Evolutionary conservation across 2,113 vertebrate species (phyloP).

Genomic region (Coptodon rendalli): DNA sequence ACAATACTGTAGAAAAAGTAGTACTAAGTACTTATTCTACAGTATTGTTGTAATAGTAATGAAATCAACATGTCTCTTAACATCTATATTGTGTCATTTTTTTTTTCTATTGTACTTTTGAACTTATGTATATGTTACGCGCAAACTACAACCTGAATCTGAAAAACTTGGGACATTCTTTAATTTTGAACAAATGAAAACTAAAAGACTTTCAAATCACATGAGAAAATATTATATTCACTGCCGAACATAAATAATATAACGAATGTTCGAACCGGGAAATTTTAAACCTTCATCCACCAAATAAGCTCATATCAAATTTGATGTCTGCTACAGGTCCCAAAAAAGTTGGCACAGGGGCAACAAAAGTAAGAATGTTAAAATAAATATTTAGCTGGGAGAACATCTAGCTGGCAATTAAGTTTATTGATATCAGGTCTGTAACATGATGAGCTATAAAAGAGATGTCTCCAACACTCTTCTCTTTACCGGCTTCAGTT

Average conservation of each 20-base stretch:
- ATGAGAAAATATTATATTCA: background rate
- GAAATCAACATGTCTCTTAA: background rate
- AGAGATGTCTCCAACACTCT: background rate
- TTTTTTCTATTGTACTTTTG: background rate
- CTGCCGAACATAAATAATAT: background rate
- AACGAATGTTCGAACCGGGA: background rate
- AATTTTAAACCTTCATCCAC: background rate
- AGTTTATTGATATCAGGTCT: background rate
- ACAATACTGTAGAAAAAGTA: background rate
- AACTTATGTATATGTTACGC: background rate
- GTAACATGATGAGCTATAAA: background rate
- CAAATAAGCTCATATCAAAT: background rate
- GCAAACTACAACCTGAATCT: background rate
- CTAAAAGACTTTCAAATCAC: background rate
- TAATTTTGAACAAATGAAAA: background rate
- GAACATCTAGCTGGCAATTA: background rate
- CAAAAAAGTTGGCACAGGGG: background rate
- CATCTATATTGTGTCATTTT: background rate
- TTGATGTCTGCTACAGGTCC: background rate
- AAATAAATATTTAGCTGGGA: background rate
- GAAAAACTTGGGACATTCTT: background rate
- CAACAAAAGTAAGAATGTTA: background rate
- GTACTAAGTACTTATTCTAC: background rate
- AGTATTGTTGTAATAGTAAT: background rate
- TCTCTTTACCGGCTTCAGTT: background rate